phyloP scores from a whole-genome alignment of 2,797 vertebrate species.

The Eutrigla gurnardus region DNA sequence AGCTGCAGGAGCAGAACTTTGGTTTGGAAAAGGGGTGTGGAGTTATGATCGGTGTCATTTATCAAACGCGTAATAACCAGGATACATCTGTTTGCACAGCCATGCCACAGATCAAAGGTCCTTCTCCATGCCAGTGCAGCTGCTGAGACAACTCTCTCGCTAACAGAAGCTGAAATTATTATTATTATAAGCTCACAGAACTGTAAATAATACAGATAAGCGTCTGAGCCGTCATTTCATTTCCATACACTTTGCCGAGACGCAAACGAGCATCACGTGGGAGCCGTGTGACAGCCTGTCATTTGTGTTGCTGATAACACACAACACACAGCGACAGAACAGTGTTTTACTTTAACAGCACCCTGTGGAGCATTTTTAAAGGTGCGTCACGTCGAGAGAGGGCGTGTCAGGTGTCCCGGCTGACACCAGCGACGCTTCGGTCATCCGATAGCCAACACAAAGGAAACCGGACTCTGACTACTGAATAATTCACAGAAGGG shows the following conservation, averaged over 20 bases:
- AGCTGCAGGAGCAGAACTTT: conserved; percentile 45
- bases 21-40: conserved; percentile 81
- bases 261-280: conserved; percentile 50
- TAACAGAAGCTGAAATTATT: conserved; percentile 23
- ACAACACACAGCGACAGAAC: conserved; percentile 52
- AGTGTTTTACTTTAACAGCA: conserved; percentile 49
- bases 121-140: conserved; percentile 32
- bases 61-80: conserved; percentile 76
- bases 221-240: conserved; percentile 42
- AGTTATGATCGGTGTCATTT: conserved; percentile 65
- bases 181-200: conserved; percentile 27
- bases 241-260: conserved; percentile 41
- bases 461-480: conserved; percentile 76
- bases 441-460: conserved; percentile 73
- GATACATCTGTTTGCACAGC: conserved; percentile 83
- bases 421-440: conserved; percentile 59
- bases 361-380: conserved; percentile 34
- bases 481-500: conserved; percentile 83
- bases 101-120: conserved; percentile 71
- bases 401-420: conserved; percentile 59
- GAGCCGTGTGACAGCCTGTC: conserved; percentile 50
- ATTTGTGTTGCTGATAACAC: conserved; percentile 59
- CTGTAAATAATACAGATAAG: conserved; percentile 47
- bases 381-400: conserved; percentile 28
- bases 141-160: conserved; percentile 31